These are phyloP conservation scores for Drosophila burlai DNA, from an alignment of 1,140 invertebrate genomes.

Conservation along the genomic window DNA sequence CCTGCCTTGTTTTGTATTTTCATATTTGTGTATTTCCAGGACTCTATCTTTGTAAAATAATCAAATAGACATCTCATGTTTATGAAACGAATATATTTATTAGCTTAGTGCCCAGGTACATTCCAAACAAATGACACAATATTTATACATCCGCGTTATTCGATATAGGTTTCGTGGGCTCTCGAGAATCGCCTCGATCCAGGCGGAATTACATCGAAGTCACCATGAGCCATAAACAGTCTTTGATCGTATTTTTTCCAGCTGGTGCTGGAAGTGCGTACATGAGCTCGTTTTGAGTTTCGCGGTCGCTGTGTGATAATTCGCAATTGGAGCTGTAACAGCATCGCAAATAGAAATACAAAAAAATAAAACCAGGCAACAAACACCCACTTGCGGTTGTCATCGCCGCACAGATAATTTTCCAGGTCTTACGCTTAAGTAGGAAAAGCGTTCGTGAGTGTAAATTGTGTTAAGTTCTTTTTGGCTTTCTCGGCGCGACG, in stretches of 20 bases:
- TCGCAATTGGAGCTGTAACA: conserved; percentile 77
- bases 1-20: too few species aligned
- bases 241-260: conserved; percentile 31
- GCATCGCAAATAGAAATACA: conserved; percentile 6
- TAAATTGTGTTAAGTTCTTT: conserved; percentile 83
- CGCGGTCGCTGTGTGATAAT: conserved; percentile 67
- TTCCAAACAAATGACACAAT: conserved; percentile 20
- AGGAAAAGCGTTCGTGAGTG: conserved; percentile 79
- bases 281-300: conserved; percentile 61
- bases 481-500: conserved; percentile 67
- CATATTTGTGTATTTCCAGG: background rate
- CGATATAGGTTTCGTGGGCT: conserved; percentile 9
- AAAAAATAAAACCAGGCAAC: conserved; percentile 1
- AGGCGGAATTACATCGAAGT: conserved; percentile 28
- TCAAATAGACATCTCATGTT: background rate
- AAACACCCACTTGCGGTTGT: conserved; percentile 77
- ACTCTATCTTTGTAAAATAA: background rate
- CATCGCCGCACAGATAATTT: conserved; percentile 57
- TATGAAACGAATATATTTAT: background rate
- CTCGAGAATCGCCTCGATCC: conserved; percentile 13
- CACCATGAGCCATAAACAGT: conserved; percentile 8
- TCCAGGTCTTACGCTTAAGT: conserved; percentile 70
- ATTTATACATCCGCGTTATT: conserved; percentile 42
- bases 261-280: conserved; percentile 44
- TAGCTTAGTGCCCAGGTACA: background rate